Evolutionary conservation across 2,888 invertebrate genomes (phyloP).

Genomic region (Standfussiana lucernea): DNA sequence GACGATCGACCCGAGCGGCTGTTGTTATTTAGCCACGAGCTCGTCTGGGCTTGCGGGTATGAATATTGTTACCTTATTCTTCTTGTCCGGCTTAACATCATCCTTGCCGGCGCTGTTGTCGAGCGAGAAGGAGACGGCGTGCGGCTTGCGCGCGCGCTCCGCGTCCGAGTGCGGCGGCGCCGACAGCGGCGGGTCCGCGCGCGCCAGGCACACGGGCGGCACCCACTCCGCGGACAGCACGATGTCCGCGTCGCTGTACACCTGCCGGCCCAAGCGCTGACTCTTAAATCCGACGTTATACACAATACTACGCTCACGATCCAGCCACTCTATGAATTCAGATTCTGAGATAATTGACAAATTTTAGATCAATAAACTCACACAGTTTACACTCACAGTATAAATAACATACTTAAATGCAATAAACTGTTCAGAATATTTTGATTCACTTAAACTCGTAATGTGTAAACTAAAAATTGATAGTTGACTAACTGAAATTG

Average conservation of each 20-base stretch:
- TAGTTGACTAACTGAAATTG: too few relatives aligned
- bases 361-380: too few relatives aligned
- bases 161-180: conserved; percentile 89
- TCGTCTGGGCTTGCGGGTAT: too few relatives aligned
- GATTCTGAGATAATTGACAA: too few relatives aligned
- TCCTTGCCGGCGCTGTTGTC: conserved; percentile 87
- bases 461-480: too few relatives aligned
- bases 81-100: conserved; percentile 92
- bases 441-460: too few relatives aligned
- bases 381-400: too few relatives aligned
- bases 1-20: too few relatives aligned
- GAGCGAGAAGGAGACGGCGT: conserved; percentile 88
- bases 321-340: too few relatives aligned
- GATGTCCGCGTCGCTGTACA: conserved; percentile 97
- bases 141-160: conserved; percentile 87
- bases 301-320: neutral
- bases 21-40: too few relatives aligned
- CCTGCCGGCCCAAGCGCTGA: conserved; percentile 77
- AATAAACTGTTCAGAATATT: too few relatives aligned
- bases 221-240: conserved; percentile 97
- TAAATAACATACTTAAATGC: too few relatives aligned
- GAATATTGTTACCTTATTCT: conserved; percentile 93
- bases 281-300: conserved; percentile 20
- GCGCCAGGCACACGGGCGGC: conserved; percentile 95
- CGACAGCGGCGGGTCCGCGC: conserved; percentile 91